Conservation (phyloP, 2,113 vertebrate species). For the Platycercus adscitus region DNA sequence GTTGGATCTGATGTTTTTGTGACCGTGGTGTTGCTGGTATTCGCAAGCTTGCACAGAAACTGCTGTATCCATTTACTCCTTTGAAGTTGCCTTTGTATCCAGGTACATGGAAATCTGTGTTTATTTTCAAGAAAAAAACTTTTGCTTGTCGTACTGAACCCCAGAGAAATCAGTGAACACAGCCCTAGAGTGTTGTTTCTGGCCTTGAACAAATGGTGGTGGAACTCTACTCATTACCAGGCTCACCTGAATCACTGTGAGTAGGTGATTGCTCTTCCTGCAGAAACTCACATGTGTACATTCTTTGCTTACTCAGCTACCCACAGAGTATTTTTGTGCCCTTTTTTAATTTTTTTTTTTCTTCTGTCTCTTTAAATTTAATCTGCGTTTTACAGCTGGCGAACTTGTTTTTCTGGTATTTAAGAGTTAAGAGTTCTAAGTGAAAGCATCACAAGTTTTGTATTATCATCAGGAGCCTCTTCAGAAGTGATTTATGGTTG, state of each 20-base stretch:
- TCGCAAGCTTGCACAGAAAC: not conserved
- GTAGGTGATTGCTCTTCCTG: not conserved
- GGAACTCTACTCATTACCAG: not conserved
- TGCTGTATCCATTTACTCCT: not conserved
- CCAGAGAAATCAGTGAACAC: not conserved
- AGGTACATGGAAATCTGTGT: not conserved
- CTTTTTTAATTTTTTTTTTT: not conserved
- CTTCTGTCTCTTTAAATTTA: not conserved
- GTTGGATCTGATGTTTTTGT: not conserved
- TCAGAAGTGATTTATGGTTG: not conserved
- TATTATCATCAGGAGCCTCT: not conserved
- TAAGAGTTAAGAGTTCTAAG: not conserved
- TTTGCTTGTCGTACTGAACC: not conserved
- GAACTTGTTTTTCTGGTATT: slow-evolving; percentile 31
- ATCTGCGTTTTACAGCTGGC: not conserved
- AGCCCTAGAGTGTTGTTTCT: not conserved
- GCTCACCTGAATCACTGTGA: not conserved
- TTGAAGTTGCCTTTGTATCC: not conserved
- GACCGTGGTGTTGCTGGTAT: not conserved
- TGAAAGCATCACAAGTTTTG: not conserved
- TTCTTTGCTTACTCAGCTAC: slow-evolving; percentile 39
- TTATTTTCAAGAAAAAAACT: not conserved
- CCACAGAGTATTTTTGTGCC: slow-evolving; percentile 13
- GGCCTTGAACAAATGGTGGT: not conserved
- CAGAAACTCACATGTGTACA: not conserved